Evolutionary conservation across 2,113 vertebrate species (phyloP), one percentile per base, ranked within the genome.

Genomic region (Eulemur macaco): DNA sequence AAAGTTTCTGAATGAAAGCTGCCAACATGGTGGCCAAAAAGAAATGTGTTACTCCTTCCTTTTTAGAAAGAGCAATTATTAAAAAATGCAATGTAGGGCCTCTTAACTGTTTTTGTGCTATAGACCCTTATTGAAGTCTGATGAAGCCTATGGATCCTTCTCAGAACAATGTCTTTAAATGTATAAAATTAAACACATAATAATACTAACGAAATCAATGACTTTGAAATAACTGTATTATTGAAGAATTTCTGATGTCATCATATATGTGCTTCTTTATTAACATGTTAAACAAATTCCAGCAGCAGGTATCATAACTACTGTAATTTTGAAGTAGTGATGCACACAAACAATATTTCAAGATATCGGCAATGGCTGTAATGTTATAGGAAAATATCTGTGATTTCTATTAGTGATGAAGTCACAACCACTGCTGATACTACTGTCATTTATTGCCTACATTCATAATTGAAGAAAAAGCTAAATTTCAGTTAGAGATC

Each of bases 1-100:
- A 87, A 96, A 84, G 84, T 90, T 89, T 96, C 76, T 97, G 34
- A 74, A 94, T 76, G 77, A 92, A 96, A 90, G 60, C 42, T 45
- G n/a, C 14, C 60, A 90, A 77, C 5, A 63, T 71, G 39, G 80
- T 76, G 8, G 45, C 20, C 69, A 94, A 96, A 97, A 95, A 66
- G 34, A 95, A 98, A 94, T 34, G 27, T 68, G 39, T 81, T 86
- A 66, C 21, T 83, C 47, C 21, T 96, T 85, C 31, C 21, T 94
- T 95, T 91, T 64, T 64, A 90, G 27, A 96, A 76, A 18, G 56
- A 94, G 60, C 15, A 80, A 58, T 95, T 69, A 74, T 11, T 63
- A 39, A 45, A 95, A 93, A 93, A 92, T 66, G 63, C 27, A 89
- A 15, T 37, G 4, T 14, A 93, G 17, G 13, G 4, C 11, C 29